Percentiles rank a stretch among this genome's conserved stretches.
These are phyloP conservation scores for Drosophila nigromelanica DNA, from an alignment of 1,140 invertebrate genomes.

Conservation along the genomic window DNA sequence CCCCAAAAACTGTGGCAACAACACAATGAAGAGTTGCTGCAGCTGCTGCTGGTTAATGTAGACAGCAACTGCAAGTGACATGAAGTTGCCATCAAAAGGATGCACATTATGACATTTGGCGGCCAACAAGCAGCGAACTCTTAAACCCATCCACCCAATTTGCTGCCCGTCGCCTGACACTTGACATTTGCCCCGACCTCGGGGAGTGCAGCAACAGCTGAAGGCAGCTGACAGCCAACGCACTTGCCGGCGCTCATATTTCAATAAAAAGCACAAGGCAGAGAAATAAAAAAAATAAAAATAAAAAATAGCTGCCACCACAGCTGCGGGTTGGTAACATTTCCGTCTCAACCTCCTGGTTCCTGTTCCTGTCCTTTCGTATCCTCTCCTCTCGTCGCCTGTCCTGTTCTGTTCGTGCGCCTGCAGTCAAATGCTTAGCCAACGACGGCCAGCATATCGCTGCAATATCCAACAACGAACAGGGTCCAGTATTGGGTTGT, in stretches of 20 bases:
- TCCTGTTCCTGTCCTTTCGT: not conserved
- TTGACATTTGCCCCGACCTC: slow-evolving; percentile 57
- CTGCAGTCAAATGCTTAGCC: slow-evolving; percentile 51
- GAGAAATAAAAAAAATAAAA: slow-evolving; percentile 37
- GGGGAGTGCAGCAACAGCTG: slow-evolving; percentile 39
- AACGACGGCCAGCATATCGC: slow-evolving; percentile 2
- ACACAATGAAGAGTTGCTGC: slow-evolving; percentile 7
- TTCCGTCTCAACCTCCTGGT: slow-evolving; percentile 31
- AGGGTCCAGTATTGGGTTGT: slow-evolving; percentile 32
- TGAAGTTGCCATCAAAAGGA: slow-evolving; percentile 24
- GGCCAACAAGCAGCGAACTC: slow-evolving; percentile 11
- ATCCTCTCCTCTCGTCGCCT: no score
- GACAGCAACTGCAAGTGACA: slow-evolving; percentile 64
- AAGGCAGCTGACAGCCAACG: slow-evolving; percentile 31
- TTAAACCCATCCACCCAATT: slow-evolving; percentile 26
- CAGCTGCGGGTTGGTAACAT: slow-evolving; percentile 24
- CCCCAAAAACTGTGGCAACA: slow-evolving; percentile 7
- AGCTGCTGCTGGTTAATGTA: slow-evolving; percentile 22
- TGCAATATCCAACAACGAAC: not conserved
- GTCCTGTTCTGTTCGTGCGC: not conserved
- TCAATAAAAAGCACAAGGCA: slow-evolving; percentile 50
- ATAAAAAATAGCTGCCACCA: slow-evolving; percentile 2
- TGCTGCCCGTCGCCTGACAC: slow-evolving; percentile 43
- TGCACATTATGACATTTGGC: slow-evolving; percentile 34
- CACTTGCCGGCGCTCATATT: slow-evolving; percentile 48